Evolutionary conservation across 2,888 invertebrate genomes (phyloP).

Genomic region (Clostera curtula): DNA sequence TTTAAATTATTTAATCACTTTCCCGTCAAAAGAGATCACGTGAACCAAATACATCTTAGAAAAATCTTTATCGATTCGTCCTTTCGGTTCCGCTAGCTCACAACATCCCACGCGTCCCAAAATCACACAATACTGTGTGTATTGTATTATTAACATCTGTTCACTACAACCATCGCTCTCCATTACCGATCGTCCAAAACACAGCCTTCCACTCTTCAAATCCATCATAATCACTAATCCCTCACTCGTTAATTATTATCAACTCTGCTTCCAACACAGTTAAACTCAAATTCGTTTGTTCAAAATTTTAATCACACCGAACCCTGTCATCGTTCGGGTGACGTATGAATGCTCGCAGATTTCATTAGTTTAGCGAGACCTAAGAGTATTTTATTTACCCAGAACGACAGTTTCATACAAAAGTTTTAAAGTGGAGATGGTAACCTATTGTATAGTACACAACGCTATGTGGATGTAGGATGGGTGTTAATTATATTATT

Average conservation of each 20-base stretch:
- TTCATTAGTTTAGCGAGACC: conserved; percentile 14
- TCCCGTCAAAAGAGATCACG: no score
- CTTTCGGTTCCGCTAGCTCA: no score
- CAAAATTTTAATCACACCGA: conserved; percentile 8
- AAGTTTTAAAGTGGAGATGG: no score
- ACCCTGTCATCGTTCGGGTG: conserved; percentile 7
- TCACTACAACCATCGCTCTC: conserved; percentile 2
- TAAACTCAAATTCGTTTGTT: conserved; percentile 3
- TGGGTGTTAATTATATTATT: no score
- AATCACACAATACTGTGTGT: background rate
- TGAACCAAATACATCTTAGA: no score
- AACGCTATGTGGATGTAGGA: no score
- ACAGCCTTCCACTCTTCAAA: conserved; percentile 7
- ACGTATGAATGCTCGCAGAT: conserved; percentile 11
- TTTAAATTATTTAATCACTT: no score
- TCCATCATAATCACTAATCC: conserved; percentile 5
- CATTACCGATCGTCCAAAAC: conserved; percentile 9
- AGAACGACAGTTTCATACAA: no score
- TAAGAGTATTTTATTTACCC: no score
- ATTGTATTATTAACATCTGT: conserved; percentile 3
- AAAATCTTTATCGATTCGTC: no score
- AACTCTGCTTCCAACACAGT: background rate
- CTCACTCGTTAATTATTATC: conserved; percentile 2
- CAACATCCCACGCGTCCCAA: no score
- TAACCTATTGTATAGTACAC: no score